Percentiles rank a stretch among this genome's conserved stretches.
These are phyloP conservation scores for Oncorhynchus nerka DNA, from an alignment of 2,113 vertebrate species.

Conservation along the genomic window DNA sequence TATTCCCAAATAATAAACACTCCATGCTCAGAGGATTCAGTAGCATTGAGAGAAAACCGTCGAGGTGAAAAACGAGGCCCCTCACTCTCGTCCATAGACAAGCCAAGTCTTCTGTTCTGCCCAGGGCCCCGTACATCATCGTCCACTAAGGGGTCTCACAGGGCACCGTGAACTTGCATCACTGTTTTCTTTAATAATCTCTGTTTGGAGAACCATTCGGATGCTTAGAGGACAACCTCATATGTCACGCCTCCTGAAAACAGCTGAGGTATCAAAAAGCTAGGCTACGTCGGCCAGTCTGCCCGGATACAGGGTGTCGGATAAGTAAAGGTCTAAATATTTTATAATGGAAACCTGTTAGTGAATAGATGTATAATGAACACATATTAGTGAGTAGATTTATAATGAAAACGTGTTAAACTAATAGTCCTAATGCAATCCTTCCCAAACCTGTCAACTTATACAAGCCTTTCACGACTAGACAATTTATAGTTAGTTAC, in stretches of 20 bases:
- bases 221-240: constrained; percentile 47
- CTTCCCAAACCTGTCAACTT: background rate
- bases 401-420: background rate
- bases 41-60: constrained; percentile 63
- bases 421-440: constrained; percentile 4
- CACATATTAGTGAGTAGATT: too few relatives aligned
- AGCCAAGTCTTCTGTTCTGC: constrained; percentile 51
- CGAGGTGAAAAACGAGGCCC: constrained; percentile 62
- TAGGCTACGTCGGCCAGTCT: background rate
- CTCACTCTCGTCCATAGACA: constrained; percentile 35
- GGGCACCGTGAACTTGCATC: constrained; percentile 64
- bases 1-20: constrained; percentile 60
- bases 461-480: too few relatives aligned
- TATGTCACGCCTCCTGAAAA: constrained; percentile 46
- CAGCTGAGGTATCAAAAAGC: constrained; percentile 28
- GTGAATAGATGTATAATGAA: too few relatives aligned
- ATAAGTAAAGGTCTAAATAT: background rate
- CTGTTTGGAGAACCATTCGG: constrained; percentile 62
- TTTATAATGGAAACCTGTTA: too few relatives aligned
- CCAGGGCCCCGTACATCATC: constrained; percentile 42
- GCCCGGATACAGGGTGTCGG: background rate
- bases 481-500: background rate
- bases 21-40: constrained; percentile 42
- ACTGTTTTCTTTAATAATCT: constrained; percentile 75
- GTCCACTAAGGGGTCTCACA: constrained; percentile 43